These are phyloP conservation scores for Toxotes chatareus DNA, from an alignment of 2,113 vertebrate genomes.

Conservation along the genomic window DNA sequence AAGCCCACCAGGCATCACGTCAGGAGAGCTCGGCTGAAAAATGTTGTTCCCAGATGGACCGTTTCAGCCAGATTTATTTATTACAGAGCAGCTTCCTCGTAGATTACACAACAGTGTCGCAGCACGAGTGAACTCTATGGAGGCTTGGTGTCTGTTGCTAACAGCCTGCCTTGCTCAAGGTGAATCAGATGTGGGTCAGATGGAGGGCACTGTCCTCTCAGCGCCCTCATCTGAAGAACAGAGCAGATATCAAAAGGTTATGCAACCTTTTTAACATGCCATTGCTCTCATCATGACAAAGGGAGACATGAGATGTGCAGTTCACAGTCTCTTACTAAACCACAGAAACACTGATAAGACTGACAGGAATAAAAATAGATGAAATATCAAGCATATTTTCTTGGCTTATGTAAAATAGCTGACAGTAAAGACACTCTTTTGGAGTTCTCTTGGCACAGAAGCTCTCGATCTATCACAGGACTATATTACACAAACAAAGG, in stretches of 20 bases:
- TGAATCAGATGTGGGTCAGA: conserved; percentile 77
- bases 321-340: conserved; percentile 48
- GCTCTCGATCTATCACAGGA: conserved; percentile 57
- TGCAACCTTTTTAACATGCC: conserved; percentile 52
- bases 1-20: conserved; percentile 81
- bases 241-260: conserved; percentile 54
- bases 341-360: conserved; percentile 59
- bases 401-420: conserved; percentile 50
- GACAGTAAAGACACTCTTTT: conserved; percentile 38
- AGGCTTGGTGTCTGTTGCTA: conserved; percentile 51
- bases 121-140: conserved; percentile 64
- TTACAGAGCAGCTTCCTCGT: conserved; percentile 69
- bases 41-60: conserved; percentile 79
- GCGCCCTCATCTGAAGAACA: conserved; percentile 43
- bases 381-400: conserved; percentile 45
- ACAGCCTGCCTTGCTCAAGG: conserved; percentile 74
- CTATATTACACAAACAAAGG: conserved; percentile 71
- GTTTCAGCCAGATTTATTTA: conserved; percentile 78
- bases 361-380: conserved; percentile 59
- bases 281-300: conserved; percentile 51
- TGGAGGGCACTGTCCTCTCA: conserved; percentile 66
- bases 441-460: conserved; percentile 51
- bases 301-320: conserved; percentile 61
- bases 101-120: conserved; percentile 76
- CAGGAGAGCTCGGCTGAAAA: conserved; percentile 75